Conservation (phyloP, 2,888 invertebrate genomes). For the Eumerus sabulonum region DNA sequence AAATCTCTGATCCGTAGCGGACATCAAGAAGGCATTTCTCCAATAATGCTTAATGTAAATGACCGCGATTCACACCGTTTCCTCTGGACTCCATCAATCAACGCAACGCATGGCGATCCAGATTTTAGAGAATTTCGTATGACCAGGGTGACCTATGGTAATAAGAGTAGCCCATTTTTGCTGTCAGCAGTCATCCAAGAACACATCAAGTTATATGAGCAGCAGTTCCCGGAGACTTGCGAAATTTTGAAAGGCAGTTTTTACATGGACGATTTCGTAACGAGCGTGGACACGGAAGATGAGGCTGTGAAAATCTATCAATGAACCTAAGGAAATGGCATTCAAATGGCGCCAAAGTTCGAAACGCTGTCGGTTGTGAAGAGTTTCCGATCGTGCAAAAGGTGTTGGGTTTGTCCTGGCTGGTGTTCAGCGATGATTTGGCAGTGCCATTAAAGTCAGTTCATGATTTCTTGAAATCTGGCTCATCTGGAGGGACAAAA, state of each 20-base stretch:
- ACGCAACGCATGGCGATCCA: background rate
- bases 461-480: no score
- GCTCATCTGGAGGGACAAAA: no score
- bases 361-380: no score
- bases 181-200: background rate
- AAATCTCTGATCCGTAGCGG: background rate
- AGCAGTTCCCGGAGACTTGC: background rate
- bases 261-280: constrained; percentile 8
- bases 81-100: background rate
- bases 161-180: constrained; percentile 8
- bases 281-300: background rate
- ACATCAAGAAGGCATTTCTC: constrained; percentile 1
- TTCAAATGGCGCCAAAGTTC: background rate
- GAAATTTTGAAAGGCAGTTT: background rate
- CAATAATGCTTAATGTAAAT: background rate
- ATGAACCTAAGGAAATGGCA: background rate
- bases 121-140: constrained; percentile 1
- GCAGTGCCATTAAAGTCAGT: no score
- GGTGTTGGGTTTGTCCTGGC: no score
- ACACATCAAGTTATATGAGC: background rate
- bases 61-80: constrained; percentile 22
- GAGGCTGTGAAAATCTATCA: background rate
- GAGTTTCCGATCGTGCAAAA: no score
- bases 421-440: no score
- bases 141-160: constrained; percentile 9